Conservation (phyloP, 2,888 invertebrate genomes). For the Labia minor region DNA sequence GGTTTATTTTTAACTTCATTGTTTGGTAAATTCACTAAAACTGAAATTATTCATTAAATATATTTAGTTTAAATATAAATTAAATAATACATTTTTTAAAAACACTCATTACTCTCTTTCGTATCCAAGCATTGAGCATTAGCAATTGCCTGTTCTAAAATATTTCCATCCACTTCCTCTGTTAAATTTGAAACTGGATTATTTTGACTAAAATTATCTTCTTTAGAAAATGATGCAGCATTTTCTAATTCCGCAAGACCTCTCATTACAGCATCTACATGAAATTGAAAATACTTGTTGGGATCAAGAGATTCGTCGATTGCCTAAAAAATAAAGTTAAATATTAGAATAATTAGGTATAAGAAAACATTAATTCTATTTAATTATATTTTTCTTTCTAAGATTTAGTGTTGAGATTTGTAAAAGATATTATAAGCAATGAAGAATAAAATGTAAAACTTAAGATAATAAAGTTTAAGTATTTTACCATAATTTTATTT, state of each 20-base stretch:
- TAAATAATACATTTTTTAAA: too few relatives aligned
- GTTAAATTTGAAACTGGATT: conserved; percentile 15
- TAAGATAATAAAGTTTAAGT: too few relatives aligned
- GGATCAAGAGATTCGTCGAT: background rate
- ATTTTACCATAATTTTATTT: conserved; percentile 24
- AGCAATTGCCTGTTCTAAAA: conserved; percentile 43
- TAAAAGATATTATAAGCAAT: too few relatives aligned
- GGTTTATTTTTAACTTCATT: background rate
- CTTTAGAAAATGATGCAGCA: conserved; percentile 24
- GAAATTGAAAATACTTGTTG: conserved; percentile 21
- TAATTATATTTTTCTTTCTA: too few relatives aligned
- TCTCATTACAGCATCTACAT: conserved; percentile 33
- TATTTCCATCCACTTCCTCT: conserved; percentile 33
- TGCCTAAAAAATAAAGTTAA: background rate
- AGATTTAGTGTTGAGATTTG: too few relatives aligned
- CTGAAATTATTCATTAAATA: background rate
- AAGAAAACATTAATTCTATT: too few relatives aligned
- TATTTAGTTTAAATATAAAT: background rate
- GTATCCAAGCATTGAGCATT: conserved; percentile 29
- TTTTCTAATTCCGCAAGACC: conserved; percentile 31
- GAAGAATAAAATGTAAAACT: too few relatives aligned
- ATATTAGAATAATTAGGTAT: background rate
- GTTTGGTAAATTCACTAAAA: background rate
- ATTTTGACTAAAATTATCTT: conserved; percentile 25
- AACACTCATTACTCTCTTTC: background rate